A percentile compares a stretch with the other conserved stretches of the same genome.
Conservation (phyloP, 2,797 vertebrate species). For the Chrysocyon brachyurus region DNA sequence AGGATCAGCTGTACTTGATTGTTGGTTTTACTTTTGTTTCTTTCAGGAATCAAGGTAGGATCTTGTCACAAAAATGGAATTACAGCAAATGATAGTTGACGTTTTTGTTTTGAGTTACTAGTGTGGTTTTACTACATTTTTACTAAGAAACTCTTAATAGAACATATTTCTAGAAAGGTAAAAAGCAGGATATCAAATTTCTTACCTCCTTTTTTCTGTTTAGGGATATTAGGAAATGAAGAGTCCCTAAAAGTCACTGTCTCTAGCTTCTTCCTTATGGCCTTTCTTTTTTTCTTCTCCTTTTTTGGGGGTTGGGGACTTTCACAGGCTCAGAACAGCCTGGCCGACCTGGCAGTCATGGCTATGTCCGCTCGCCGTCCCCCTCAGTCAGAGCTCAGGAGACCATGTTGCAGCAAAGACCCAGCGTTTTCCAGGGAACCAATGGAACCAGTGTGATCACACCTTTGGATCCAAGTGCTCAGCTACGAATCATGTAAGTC, state of each 20-base stretch:
- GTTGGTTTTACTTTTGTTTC: not conserved
- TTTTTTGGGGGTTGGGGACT: not conserved
- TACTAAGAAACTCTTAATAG: slow-evolving; percentile 24
- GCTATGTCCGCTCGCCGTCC: slow-evolving; percentile 95
- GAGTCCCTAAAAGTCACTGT: not conserved
- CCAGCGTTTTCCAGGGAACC: slow-evolving; percentile 97
- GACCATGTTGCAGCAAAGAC: slow-evolving; percentile 95
- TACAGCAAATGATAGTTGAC: not conserved
- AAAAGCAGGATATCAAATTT: slow-evolving; percentile 16
- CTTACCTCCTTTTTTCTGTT: not conserved
- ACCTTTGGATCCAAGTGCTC: slow-evolving; percentile 91
- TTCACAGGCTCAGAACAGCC: slow-evolving; percentile 93
- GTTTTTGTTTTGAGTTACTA: slow-evolving; percentile 32
- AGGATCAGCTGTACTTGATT: not conserved
- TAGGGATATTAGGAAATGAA: slow-evolving; percentile 17
- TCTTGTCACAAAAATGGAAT: slow-evolving; percentile 13
- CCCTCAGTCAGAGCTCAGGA: slow-evolving; percentile 96
- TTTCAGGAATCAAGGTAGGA: slow-evolving; percentile 44
- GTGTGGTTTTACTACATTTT: slow-evolving; percentile 8
- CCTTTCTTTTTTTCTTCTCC: not conserved
- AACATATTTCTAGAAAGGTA: not conserved
- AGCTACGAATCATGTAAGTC: slow-evolving; percentile 94
- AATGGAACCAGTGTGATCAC: slow-evolving; percentile 99
- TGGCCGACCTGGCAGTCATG: slow-evolving; percentile 94
- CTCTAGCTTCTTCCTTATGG: not conserved